A percentile compares a stretch with the other conserved stretches of the same genome.
These are phyloP conservation scores for Caerostris darwini DNA, from an alignment of 1,140 invertebrate species.

Conservation along the genomic window DNA sequence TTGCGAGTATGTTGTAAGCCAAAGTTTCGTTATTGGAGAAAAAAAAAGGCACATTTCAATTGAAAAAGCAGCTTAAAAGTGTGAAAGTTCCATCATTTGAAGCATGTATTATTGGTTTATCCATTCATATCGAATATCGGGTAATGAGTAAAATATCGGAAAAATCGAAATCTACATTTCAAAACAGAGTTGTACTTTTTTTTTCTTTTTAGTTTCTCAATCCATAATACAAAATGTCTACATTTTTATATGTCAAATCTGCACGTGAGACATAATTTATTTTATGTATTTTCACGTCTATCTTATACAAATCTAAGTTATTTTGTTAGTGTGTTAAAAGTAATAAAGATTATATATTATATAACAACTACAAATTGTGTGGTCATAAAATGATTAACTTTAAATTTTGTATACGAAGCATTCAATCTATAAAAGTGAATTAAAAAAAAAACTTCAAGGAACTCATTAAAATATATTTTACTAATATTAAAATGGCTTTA, in stretches of 20 bases:
- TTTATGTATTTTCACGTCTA: background rate
- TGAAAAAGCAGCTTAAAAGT: background rate
- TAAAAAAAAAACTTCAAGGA: too few relatives aligned
- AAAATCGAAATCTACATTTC: slow-evolving; percentile 32
- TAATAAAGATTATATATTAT: background rate
- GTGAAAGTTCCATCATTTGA: background rate
- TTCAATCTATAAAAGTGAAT: background rate
- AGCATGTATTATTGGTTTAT: slow-evolving; percentile 21
- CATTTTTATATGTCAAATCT: background rate
- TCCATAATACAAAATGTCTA: background rate
- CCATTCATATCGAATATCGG: slow-evolving; percentile 1
- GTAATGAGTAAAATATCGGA: slow-evolving; percentile 26
- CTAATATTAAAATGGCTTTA: too few relatives aligned
- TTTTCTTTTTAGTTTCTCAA: background rate
- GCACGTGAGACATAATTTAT: background rate
- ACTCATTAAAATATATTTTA: too few relatives aligned
- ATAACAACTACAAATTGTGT: background rate
- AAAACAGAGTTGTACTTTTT: background rate
- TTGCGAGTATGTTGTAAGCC: background rate
- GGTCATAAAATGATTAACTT: background rate
- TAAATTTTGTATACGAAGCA: background rate
- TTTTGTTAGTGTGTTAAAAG: background rate
- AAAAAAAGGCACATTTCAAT: background rate
- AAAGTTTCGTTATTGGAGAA: slow-evolving; percentile 32
- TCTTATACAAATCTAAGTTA: background rate